Base-by-base conservation (phyloP, 2,888 invertebrate genomes). In the Cephus spinipes region DNA sequence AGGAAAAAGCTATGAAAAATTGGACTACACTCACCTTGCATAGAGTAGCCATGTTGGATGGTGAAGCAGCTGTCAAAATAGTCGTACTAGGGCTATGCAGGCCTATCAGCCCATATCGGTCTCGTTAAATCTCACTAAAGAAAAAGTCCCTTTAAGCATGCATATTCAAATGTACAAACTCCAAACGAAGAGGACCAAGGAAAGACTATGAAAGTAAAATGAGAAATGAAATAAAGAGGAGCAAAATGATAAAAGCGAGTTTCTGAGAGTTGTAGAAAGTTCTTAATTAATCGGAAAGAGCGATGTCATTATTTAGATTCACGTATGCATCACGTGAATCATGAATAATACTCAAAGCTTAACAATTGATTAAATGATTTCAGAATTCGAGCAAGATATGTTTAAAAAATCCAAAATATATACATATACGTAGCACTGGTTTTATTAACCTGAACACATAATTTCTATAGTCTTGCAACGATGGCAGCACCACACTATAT, bases 51-150 rank as follows among this genome's bases (percentile, higher is more conserved):
- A 85, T 86, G 80, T 85, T 85, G 68, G 68, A 75, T 68, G 69
- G 79, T 81, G 82, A 81, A 74, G 35, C 78, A 84, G 83, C 82
- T 82, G 84, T 84, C 83, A 84, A 85, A 85, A 84, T 82, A 84
- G 82, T 33, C 71, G 55, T 55, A 55, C 55, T 23, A 23, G 55
- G 55, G 23, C 55, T 23, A 55, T 9, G 6, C 55, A 55, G 55
- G 55, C 23, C 55, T 55, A 55, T 55, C 55, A 55, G 23, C 9
- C 23, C 23, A 55, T 55, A 23, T 55, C 55, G 6, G 23, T 55
- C 23, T 23, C 55, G 55, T 55, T 55, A 55, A 55, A 55, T 55
- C 23, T 23, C 55, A 55, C 55, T 55, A 55, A 23, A 23, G 55
- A 23, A 55, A 55, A 55, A 55, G 55, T 55, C 55, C 55, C 55